phyloP scores from a whole-genome alignment of 1,140 invertebrate genomes.

The Andrena cerasifolii region DNA sequence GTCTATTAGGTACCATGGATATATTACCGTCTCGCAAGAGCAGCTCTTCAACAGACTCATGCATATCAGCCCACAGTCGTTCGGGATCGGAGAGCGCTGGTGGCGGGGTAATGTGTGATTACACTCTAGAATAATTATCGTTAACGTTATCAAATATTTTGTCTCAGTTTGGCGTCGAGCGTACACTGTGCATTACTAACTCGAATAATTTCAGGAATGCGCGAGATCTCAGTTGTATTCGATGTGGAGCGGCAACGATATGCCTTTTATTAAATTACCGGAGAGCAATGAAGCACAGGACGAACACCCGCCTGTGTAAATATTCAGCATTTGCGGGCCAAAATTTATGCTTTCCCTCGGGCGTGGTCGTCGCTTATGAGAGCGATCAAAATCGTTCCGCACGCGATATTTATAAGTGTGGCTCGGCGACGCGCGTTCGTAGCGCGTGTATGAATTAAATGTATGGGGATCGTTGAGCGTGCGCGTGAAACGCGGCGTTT shows the following conservation, averaged over 20 bases:
- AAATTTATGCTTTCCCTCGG: not conserved
- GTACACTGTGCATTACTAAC: not conserved
- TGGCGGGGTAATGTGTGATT: constrained; percentile 78
- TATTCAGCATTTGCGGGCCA: constrained; percentile 35
- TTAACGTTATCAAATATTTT: no score
- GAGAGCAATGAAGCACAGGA: constrained; percentile 79
- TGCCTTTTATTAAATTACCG: constrained; percentile 82
- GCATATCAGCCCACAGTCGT: constrained; percentile 84
- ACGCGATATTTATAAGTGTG: constrained; percentile 20
- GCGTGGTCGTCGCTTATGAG: not conserved
- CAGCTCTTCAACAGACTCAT: constrained; percentile 86
- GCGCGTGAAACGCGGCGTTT: constrained; percentile 25
- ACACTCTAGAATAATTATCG: constrained; percentile 17
- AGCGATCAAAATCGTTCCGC: constrained; percentile 33
- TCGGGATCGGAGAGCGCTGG: constrained; percentile 83
- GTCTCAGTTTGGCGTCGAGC: no score
- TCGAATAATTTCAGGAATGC: constrained; percentile 73
- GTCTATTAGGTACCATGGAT: constrained; percentile 69
- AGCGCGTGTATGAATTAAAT: constrained; percentile 43
- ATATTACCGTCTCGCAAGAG: constrained; percentile 84
- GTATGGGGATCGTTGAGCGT: constrained; percentile 11
- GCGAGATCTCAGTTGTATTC: constrained; percentile 82
- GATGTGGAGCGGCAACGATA: constrained; percentile 83
- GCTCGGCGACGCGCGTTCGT: constrained; percentile 19
- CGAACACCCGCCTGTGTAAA: constrained; percentile 76